Percentiles rank a stretch among this genome's conserved stretches.
phyloP scores from a whole-genome alignment of 1,140 invertebrate species.

The Parasteatoda tepidariorum region DNA sequence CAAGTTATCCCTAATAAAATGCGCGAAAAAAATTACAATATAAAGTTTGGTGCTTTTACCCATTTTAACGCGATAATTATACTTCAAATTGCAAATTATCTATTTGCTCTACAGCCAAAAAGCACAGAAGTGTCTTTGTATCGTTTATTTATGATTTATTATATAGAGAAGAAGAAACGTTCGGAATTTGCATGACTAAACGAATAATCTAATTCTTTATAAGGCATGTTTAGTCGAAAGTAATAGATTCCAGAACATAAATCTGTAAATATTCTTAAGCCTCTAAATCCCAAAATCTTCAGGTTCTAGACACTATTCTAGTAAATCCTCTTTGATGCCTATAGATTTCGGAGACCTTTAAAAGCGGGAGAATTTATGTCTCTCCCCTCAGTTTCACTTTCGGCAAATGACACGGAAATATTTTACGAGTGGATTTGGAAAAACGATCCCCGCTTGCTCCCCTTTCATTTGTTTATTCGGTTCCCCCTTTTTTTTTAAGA shows the following conservation, averaged over 20 bases:
- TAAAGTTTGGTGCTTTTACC: no score
- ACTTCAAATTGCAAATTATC: no score
- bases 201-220: not conserved
- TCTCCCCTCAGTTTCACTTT: constrained; percentile 28
- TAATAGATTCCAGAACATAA: not conserved
- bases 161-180: not conserved
- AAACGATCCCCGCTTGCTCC: not conserved
- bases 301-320: not conserved
- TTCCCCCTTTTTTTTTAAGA: constrained; percentile 17
- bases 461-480: constrained; percentile 8
- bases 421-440: constrained; percentile 47
- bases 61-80: no score
- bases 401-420: constrained; percentile 52
- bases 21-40: no score
- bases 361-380: not conserved
- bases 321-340: not conserved
- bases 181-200: not conserved
- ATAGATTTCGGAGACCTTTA: not conserved
- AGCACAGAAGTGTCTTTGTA: no score
- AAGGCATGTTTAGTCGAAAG: not conserved
- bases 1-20: no score
- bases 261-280: not conserved
- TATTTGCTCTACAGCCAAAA: no score
- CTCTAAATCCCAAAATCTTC: not conserved
- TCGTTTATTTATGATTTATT: no score